phyloP scores from a whole-genome alignment of 1,140 invertebrate genomes.

The Rhizoglyphus robini region DNA sequence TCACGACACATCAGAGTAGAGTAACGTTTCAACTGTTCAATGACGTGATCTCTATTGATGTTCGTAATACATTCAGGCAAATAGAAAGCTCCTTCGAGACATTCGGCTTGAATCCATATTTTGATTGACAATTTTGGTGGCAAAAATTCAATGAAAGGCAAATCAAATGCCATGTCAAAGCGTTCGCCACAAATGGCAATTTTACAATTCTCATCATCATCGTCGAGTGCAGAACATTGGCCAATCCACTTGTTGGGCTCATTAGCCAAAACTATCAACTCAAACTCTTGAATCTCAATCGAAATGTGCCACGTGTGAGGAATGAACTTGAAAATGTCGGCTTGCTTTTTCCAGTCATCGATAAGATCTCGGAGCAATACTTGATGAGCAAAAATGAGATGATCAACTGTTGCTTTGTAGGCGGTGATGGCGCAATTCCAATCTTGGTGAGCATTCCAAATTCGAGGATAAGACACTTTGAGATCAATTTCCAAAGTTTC shows the following conservation, averaged over 20 bases:
- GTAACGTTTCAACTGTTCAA: conserved; percentile 73
- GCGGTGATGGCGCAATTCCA: conserved; percentile 79
- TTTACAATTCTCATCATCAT: conserved; percentile 36
- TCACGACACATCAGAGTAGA: conserved; percentile 66
- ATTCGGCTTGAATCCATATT: conserved; percentile 88
- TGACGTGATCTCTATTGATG: conserved; percentile 62
- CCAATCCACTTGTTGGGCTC: conserved; percentile 99
- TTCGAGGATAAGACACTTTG: conserved; percentile 67
- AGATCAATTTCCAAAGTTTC: conserved; percentile 87
- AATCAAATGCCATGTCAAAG: conserved; percentile 76
- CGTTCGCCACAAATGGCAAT: conserved; percentile 83
- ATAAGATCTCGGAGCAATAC: conserved; percentile 89
- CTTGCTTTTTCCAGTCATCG: conserved; percentile 83
- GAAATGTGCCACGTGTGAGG: conserved; percentile 93
- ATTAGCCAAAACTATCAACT: conserved; percentile 82
- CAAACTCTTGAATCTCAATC: conserved; percentile 83
- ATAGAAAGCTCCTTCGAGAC: conserved; percentile 71
- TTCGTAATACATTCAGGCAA: conserved; percentile 83
- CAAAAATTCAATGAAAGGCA: conserved; percentile 82
- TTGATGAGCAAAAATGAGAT: conserved; percentile 86
- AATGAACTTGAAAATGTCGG: conserved; percentile 85
- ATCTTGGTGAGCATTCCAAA: conserved; percentile 88
- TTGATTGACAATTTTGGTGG: conserved; percentile 69
- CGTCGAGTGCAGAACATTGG: conserved; percentile 81
- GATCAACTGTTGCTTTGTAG: conserved; percentile 78